Percentiles rank a stretch among this genome's conserved stretches.
phyloP scores from a whole-genome alignment of 2,888 invertebrate genomes.

The Nemoura dubitans region DNA sequence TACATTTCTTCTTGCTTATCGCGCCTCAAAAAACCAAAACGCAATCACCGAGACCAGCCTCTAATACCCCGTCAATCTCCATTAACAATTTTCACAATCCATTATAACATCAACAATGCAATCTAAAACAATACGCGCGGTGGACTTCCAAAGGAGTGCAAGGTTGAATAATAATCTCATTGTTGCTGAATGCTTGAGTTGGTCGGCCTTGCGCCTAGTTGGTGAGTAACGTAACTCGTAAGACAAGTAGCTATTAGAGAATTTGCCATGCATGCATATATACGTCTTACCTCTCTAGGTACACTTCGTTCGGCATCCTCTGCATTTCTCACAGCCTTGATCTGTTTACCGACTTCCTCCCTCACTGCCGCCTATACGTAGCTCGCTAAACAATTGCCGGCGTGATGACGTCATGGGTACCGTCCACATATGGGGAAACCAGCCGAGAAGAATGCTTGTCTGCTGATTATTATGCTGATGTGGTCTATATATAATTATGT shows the following conservation, averaged over 20 bases:
- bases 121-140: neutral
- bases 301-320: slow-evolving; percentile 8
- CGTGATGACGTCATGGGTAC: neutral
- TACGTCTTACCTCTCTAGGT: neutral
- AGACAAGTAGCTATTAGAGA: neutral
- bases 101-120: neutral
- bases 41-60: no score
- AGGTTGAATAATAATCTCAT: neutral
- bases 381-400: neutral
- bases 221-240: no score
- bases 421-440: neutral
- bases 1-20: neutral
- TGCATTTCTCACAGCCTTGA: slow-evolving; percentile 36
- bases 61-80: neutral
- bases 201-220: neutral
- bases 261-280: neutral
- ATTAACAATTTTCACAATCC: neutral
- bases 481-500: slow-evolving; percentile 1
- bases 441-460: neutral
- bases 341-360: slow-evolving; percentile 30
- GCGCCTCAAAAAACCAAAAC: neutral
- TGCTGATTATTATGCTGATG: neutral
- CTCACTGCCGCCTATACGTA: neutral
- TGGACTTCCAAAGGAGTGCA: neutral
- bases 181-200: neutral